A percentile compares a stretch with the other conserved stretches of the same genome.
Evolutionary conservation across 2,113 vertebrate species (phyloP).

Genomic region (Numenius arquata): DNA sequence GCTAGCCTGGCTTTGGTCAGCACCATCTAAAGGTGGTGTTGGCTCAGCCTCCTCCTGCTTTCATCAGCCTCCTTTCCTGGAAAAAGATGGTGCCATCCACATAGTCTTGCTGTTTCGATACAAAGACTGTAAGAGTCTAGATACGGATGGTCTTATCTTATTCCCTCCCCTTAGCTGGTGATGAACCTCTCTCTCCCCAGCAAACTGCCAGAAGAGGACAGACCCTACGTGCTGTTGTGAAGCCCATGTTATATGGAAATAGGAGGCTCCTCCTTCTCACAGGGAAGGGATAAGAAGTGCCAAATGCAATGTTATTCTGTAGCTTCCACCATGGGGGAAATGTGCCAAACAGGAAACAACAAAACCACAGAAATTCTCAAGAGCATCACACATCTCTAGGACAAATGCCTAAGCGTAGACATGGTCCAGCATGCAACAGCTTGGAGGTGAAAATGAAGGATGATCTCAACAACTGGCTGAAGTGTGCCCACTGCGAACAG

Average conservation of each 20-base stretch:
- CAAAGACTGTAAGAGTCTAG: neutral
- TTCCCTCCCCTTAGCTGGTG: neutral
- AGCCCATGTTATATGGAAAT: fast-evolving
- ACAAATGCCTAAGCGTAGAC: neutral
- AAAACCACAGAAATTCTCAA: neutral
- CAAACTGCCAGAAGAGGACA: neutral
- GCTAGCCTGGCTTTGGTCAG: neutral
- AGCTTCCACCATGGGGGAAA: neutral
- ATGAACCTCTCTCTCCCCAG: neutral
- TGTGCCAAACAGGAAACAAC: neutral
- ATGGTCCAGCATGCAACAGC: neutral
- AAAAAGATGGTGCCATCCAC: neutral
- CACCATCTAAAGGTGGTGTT: neutral
- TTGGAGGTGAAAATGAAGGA: neutral
- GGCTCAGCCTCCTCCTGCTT: neutral
- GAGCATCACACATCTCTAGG: neutral
- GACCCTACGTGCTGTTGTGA: fast-evolving
- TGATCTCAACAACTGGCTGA: neutral
- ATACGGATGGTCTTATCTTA: neutral
- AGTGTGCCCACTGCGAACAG: fast-evolving
- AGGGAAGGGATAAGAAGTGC: neutral
- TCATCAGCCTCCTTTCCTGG: neutral
- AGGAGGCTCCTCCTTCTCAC: neutral
- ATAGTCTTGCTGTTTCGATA: fast-evolving
- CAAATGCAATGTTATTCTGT: neutral